These are phyloP conservation scores for Threskiornis aethiopicus DNA, from an alignment of 2,797 vertebrate genomes.

Conservation along the genomic window DNA sequence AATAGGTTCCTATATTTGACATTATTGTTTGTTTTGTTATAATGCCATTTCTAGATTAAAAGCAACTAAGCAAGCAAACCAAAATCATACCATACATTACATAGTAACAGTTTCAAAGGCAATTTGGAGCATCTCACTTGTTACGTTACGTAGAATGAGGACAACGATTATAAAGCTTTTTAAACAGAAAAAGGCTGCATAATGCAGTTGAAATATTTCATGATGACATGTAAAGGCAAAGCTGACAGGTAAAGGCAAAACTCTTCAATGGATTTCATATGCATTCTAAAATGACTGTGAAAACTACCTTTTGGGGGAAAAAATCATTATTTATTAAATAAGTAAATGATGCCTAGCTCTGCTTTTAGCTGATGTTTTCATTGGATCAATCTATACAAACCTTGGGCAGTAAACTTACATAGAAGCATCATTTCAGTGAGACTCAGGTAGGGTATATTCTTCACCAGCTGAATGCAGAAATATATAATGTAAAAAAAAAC, in stretches of 20 bases:
- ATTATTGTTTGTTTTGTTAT: not conserved
- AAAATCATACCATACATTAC: not conserved
- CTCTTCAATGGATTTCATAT: not conserved
- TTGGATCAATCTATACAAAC: not conserved
- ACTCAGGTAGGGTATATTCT: not conserved
- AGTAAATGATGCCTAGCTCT: not conserved
- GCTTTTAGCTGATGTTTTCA: not conserved
- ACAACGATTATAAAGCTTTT: not conserved
- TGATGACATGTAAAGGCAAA: slow-evolving; percentile 14
- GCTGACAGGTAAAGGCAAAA: slow-evolving; percentile 24
- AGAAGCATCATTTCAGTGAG: not conserved
- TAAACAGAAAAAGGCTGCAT: not conserved
- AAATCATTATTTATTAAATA: not conserved
- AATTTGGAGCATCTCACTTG: not conserved
- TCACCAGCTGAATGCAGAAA: not conserved
- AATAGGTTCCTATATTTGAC: not conserved
- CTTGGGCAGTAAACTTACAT: not conserved
- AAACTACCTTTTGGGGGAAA: not conserved
- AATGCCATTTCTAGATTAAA: not conserved
- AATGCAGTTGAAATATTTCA: not conserved
- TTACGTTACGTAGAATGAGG: not conserved
- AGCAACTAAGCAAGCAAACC: not conserved
- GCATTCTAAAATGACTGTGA: not conserved
- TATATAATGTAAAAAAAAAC: not conserved
- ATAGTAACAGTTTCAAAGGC: not conserved